A percentile compares a stretch with the other conserved stretches of the same genome.
phyloP scores from a whole-genome alignment of 2,888 invertebrate species.

The Cryptosula pallasiana region DNA sequence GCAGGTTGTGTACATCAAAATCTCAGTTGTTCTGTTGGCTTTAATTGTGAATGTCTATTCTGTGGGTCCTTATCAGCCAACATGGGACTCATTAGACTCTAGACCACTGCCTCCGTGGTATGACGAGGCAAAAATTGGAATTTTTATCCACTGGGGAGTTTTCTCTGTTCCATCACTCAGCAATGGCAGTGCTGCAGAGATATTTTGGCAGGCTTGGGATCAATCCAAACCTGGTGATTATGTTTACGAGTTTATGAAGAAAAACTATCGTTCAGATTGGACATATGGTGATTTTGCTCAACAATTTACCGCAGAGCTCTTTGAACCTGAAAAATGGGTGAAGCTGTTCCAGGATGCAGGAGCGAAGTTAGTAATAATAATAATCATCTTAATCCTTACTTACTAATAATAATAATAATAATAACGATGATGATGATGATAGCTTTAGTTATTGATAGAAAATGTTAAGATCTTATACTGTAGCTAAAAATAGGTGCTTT shows the following conservation, averaged over 20 bases:
- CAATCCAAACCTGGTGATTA: constrained; percentile 28
- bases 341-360: constrained; percentile 75
- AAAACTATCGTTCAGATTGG: constrained; percentile 76
- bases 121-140: constrained; percentile 82
- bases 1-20: too few species aligned
- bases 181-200: constrained; percentile 59
- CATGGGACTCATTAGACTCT: constrained; percentile 77
- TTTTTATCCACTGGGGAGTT: constrained; percentile 91
- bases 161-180: constrained; percentile 74
- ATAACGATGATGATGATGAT: too few species aligned
- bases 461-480: too few species aligned
- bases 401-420: too few species aligned
- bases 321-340: constrained; percentile 78
- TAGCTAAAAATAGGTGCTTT: too few species aligned
- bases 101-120: constrained; percentile 82
- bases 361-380: constrained; percentile 67
- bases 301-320: constrained; percentile 80
- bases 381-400: too few species aligned
- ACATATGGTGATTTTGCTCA: constrained; percentile 87
- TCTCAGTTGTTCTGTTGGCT: too few species aligned
- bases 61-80: constrained; percentile 56
- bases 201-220: constrained; percentile 53
- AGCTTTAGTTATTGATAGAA: too few species aligned
- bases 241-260: constrained; percentile 64
- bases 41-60: background rate